These are phyloP conservation scores for Ptychobarbus kaznakovi DNA, from an alignment of 2,797 vertebrate species.

Conservation along the genomic window DNA sequence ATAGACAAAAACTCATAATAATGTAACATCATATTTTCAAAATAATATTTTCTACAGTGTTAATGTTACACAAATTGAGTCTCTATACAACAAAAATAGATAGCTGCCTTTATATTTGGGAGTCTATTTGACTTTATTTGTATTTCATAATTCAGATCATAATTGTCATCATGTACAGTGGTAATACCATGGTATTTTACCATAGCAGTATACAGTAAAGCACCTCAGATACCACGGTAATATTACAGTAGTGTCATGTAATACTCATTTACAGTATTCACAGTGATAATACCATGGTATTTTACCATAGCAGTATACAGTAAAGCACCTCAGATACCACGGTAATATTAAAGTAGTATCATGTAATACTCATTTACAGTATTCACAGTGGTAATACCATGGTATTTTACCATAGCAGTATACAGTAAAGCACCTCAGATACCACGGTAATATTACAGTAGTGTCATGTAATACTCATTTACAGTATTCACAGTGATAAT, in stretches of 20 bases:
- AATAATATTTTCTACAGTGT: not conserved
- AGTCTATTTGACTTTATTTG: too few species aligned
- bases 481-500: too few species aligned
- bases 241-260: not conserved
- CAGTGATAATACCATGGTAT: not conserved
- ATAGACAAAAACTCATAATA: not conserved
- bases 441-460: not conserved
- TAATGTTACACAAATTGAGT: not conserved
- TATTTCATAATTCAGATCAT: too few species aligned
- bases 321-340: not conserved
- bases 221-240: not conserved
- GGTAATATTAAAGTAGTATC: not conserved
- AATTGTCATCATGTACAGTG: too few species aligned
- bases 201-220: too few species aligned
- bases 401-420: not conserved
- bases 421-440: not conserved
- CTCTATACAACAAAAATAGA: too few species aligned
- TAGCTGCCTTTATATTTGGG: not conserved
- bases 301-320: too few species aligned
- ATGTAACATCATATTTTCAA: not conserved
- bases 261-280: not conserved
- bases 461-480: not conserved
- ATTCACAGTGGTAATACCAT: not conserved
- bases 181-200: too few species aligned
- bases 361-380: not conserved